Evolutionary conservation across 1,140 invertebrate species (phyloP), one percentile per base, ranked within the genome.

Genomic region (Cecropterus lyciades): DNA sequence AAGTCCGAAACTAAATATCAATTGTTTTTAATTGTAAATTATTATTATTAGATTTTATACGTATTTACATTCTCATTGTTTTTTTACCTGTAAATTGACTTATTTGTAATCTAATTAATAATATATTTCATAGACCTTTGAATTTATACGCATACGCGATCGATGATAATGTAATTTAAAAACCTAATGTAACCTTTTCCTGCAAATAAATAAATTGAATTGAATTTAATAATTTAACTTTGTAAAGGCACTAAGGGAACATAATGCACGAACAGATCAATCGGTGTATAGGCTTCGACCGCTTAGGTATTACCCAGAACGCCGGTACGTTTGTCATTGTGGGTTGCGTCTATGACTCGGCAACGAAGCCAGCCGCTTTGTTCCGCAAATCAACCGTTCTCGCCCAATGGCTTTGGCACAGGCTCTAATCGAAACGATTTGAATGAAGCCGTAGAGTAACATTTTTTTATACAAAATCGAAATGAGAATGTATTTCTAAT

Each of bases 381-480:
- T 76, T 68, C 64, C 46, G 30, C 65, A 67, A 70, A 77, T 72
- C 55, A 73, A 73, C 56, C 66, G 48, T 64, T 63, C 14, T 60
- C 65, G 66, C 65, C 63, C 65, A 51, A 33, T 40, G 40, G 11
- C 59, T 20, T 17, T 63, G 52, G 37, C 51, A 42, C 42, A 56
- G 55, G 51, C 65, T 67, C 65, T 68, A 63, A 75, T 69, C 27
- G 64, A 68, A 75, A 69, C 57, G 49, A 55, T 66, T 55, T 40
- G 24, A 60, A 48, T 49, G 9, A 24, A 11, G 20, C 33, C n/a
- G 33, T 4, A 30, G 27, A 11, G 10, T 11, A 10, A 11, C 33
- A 37, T 37, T 33, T 33, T 33, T 9, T 33, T 33, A 33, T 3
- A 33, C 9, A 24, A 24, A 24, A 24, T 24, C 20, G 20, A 24